These are phyloP conservation scores for Oostethus manadensis DNA, from an alignment of 2,113 vertebrate species.

Conservation along the genomic window DNA sequence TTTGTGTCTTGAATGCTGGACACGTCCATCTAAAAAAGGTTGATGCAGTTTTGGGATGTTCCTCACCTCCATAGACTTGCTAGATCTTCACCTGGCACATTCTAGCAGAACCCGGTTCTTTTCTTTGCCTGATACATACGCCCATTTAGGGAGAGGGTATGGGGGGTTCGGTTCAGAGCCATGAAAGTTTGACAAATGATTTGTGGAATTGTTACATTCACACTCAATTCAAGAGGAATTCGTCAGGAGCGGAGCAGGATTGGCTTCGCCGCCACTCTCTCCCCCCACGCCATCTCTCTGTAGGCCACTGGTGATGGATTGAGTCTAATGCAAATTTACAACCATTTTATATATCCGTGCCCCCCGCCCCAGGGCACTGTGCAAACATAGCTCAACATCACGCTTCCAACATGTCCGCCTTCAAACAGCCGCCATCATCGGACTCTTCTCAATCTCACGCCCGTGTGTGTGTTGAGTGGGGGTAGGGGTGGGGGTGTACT, in stretches of 20 bases:
- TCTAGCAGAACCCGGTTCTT: no score
- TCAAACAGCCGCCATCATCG: slow-evolving; percentile 69
- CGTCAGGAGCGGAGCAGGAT: slow-evolving; percentile 76
- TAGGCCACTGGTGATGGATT: slow-evolving; percentile 92
- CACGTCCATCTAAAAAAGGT: no score
- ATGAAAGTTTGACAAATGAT: slow-evolving; percentile 93
- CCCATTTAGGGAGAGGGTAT: neutral
- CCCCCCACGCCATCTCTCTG: slow-evolving; percentile 49
- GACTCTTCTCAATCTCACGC: slow-evolving; percentile 69
- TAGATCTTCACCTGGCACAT: neutral
- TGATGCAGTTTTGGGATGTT: no score
- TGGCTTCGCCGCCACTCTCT: slow-evolving; percentile 74
- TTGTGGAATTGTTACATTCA: slow-evolving; percentile 99
- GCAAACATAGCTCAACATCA: slow-evolving; percentile 95
- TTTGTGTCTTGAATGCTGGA: no score
- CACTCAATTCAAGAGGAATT: slow-evolving; percentile 99
- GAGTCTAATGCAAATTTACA: slow-evolving; percentile 98
- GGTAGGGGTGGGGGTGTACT: neutral
- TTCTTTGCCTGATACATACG: neutral
- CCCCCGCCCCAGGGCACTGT: slow-evolving; percentile 75
- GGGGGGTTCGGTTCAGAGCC: neutral
- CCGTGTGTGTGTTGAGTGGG: no score
- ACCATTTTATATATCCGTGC: slow-evolving; percentile 95
- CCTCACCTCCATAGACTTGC: neutral
- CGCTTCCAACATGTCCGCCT: slow-evolving; percentile 87